Base-by-base conservation (phyloP, 2,113 vertebrate species). In the Probosciger aterrimus region DNA sequence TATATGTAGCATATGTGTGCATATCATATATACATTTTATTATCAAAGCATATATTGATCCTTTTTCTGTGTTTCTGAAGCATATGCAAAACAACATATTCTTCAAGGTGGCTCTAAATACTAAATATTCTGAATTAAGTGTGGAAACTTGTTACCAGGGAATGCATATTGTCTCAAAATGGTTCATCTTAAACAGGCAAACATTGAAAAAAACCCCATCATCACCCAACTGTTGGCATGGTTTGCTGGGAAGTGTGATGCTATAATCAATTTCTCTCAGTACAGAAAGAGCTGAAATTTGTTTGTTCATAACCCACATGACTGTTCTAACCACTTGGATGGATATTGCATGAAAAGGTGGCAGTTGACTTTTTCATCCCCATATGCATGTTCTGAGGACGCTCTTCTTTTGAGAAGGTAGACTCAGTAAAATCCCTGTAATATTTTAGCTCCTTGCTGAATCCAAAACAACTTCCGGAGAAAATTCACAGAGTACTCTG, bases 211-310 rank as follows among this genome's bases (percentile, higher is more conserved):
- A 20, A 82, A 14, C 1, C 5, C 6, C 9, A 35, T 50, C 9
- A 19, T 43, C 20, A 43, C 14, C 17, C 15, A 75, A 0, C 15
- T 4, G 20, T 4, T 60, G 24, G 24, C n/a, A 64, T 7, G 28
- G 13, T 60, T 86, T 93, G 49, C 33, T 41, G 10, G 69, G 14
- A 91, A 79, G 28, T 46, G 20, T 28, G 49, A 46, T 14, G 5
- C 43, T 47, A 27, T 8, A 41, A 41, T 55, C 20, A 30, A 55
- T 82, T 89, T 65, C 11, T 74, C 20, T 78, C 39, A 44, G 24
- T 50, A 49, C 12, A 75, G n/a, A 69, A 69, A 53, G 59, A 39
- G 39, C 20, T 44, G 80, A 82, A 91, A 74, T 49, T 11, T 1
- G 22, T 88, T 82, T 82, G 11, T 44, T 60, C 20, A 33, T 30